Base-by-base conservation (phyloP, 2,797 vertebrate genomes). In the Acipenser ruthenus region DNA sequence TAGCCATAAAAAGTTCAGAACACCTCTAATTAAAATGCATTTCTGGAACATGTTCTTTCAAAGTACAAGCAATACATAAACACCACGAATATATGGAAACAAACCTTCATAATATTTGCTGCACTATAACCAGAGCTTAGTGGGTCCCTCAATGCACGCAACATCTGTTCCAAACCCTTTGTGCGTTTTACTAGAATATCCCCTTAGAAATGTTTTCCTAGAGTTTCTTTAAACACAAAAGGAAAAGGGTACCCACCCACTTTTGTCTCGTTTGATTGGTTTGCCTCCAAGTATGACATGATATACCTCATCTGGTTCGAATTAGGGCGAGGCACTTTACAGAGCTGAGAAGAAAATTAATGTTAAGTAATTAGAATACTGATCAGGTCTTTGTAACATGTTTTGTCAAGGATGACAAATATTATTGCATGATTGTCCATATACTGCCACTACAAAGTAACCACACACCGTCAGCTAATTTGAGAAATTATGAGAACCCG, bases 241-340 rank as follows among this genome's bases (percentile, higher is more conserved):
- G 84, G 86, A 71, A 74, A 89, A 83, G 89, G 88, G 88, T 91
- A 90, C 87, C 91, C 89, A 90, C 90, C 86, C 90, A 92, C 89
- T 88, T 79, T 85, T 89, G 93, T 86, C 91, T 89, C 89, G 90
- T 90, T 87, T 72, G 84, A 88, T 89, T 92, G 92, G 92, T 92
- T 85, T 81, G 77, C 74, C 75, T 93, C 94, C 94, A 97, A 94
- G 85, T 94, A 92, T 93, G 93, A 94, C 91, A 92, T 87, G 88
- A 90, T 92, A 84, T 77, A 84, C 79, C 82, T 78, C 92, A 92
- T 92, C 86, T 95, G 94, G 91, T 91, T 94, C 77, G 74, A 88
- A 86, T 97, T 90, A 95, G 91, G 88, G 88, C 67, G 87, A 91
- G 89, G 89, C 82, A 72, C 88, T 92, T 87, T 88, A 89, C 87